A percentile compares a stretch with the other conserved stretches of the same genome.
Evolutionary conservation across 2,113 vertebrate genomes (phyloP).

Genomic region (Tursiops truncatus): DNA sequence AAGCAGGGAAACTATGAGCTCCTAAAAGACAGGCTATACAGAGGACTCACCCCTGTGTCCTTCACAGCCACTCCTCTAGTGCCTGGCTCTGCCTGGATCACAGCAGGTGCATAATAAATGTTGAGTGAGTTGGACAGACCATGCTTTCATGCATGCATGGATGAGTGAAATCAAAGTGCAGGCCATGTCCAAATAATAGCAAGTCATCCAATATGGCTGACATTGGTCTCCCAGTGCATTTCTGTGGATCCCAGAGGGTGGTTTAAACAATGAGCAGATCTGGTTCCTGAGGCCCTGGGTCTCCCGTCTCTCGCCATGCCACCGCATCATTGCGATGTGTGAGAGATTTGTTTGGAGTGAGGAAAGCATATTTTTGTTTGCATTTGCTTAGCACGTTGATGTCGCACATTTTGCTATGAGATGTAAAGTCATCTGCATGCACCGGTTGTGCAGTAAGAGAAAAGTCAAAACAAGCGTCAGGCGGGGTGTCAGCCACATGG

Average conservation of each 20-base stretch:
- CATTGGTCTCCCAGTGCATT: neutral
- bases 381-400: conserved; percentile 79
- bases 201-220: neutral
- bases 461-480: conserved; percentile 77
- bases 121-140: neutral
- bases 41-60: neutral
- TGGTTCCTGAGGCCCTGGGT: conserved; percentile 2
- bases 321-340: neutral
- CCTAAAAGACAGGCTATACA: neutral
- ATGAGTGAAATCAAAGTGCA: neutral
- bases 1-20: neutral
- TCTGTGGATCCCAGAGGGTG: neutral
- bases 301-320: conserved; percentile 62
- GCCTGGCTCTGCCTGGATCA: neutral
- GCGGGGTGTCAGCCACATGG: conserved; percentile 73
- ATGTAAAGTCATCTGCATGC: conserved; percentile 79
- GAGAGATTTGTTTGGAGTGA: conserved; percentile 78
- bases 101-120: neutral
- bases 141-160: neutral
- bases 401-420: conserved; percentile 76
- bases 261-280: neutral
- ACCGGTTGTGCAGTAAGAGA: conserved; percentile 71
- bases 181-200: neutral
- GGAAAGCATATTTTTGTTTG: conserved; percentile 82
- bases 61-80: neutral